Evolutionary conservation across 2,888 invertebrate genomes (phyloP).

Genomic region (Athripsodes cinereus): DNA sequence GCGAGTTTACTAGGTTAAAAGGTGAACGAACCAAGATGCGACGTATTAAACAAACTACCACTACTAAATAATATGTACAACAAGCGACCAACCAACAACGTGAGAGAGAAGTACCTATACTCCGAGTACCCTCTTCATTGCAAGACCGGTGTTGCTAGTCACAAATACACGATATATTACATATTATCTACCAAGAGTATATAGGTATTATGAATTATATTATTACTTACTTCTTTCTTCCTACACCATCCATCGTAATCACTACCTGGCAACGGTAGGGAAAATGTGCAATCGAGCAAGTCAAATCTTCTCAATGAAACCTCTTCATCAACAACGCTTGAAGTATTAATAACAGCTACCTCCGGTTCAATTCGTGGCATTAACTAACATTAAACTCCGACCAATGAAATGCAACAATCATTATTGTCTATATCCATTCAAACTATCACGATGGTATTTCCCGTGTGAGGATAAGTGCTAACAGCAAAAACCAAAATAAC

Average conservation of each 20-base stretch:
- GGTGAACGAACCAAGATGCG: constrained; percentile 14
- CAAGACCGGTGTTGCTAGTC: constrained; percentile 1
- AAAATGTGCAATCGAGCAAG: not conserved
- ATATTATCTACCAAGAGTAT: not conserved
- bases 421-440: too few species aligned
- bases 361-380: too few species aligned
- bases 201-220: not conserved
- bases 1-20: constrained; percentile 24
- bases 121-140: not conserved
- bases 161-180: not conserved
- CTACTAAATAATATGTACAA: not conserved
- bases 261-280: not conserved
- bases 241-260: not conserved
- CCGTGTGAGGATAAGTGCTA: too few species aligned
- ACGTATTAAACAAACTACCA: not conserved
- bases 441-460: too few species aligned
- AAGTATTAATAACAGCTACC: too few species aligned
- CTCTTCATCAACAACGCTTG: too few species aligned
- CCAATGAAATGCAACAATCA: too few species aligned
- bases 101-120: not conserved
- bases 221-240: not conserved
- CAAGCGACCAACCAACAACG: not conserved
- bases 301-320: too few species aligned
- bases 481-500: too few species aligned
- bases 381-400: too few species aligned